phyloP scores from a whole-genome alignment of 2,113 vertebrate species.

The Tursiops truncatus region DNA sequence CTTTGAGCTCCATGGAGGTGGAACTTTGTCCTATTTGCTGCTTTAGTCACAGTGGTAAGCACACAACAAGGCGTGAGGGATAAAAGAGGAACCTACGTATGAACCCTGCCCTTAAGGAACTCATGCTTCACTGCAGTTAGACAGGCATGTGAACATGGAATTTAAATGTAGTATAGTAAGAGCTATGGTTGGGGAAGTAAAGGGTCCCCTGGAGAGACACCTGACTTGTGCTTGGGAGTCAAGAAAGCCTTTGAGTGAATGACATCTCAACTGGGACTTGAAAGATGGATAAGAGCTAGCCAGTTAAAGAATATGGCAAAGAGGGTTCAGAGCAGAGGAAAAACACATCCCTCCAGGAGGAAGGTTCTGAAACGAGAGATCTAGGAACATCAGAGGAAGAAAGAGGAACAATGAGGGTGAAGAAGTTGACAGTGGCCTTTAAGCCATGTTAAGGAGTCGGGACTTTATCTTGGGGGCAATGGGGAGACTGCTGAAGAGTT shows the following conservation, averaged over 20 bases:
- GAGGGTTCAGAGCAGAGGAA: background rate
- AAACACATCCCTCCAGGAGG: background rate
- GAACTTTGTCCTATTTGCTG: background rate
- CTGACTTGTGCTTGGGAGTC: background rate
- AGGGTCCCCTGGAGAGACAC: background rate
- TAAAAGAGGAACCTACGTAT: background rate
- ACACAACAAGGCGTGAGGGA: background rate
- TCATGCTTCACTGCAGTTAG: background rate
- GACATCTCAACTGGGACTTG: background rate
- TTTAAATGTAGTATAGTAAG: background rate
- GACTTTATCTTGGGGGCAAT: background rate
- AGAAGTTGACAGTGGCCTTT: background rate
- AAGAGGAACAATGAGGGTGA: background rate
- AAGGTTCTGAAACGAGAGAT: background rate
- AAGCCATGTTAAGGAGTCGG: background rate
- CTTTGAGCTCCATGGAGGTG: background rate
- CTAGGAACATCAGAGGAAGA: background rate
- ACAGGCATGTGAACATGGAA: background rate
- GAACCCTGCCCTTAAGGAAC: background rate
- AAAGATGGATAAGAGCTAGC: background rate
- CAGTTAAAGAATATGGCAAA: background rate
- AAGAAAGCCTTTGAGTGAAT: background rate
- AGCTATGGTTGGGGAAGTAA: background rate
- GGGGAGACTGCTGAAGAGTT: background rate
- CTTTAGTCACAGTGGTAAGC: background rate